Conservation (phyloP, 2,113 vertebrate genomes). For the Alouatta palliata region DNA sequence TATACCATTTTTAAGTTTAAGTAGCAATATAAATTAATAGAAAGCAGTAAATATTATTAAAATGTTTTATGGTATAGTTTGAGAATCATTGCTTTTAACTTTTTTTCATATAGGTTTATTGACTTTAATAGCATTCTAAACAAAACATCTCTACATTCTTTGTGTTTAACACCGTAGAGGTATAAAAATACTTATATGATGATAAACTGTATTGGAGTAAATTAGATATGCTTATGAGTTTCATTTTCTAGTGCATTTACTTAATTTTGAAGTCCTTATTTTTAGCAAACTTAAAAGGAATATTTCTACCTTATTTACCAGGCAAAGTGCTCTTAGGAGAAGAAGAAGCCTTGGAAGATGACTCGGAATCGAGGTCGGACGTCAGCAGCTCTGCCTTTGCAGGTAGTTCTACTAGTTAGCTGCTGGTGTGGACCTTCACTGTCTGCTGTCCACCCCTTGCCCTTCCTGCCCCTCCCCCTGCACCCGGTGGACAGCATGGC, state of each 20-base stretch:
- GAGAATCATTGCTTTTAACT: background rate
- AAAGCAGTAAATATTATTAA: background rate
- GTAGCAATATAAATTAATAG: background rate
- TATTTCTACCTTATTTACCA: conserved; percentile 73
- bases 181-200: no score
- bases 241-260: background rate
- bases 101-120: background rate
- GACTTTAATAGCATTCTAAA: background rate
- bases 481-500: background rate
- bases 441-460: accelerated
- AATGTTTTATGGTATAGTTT: background rate
- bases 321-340: conserved; percentile 94
- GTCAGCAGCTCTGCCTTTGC: conserved; percentile 88
- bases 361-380: conserved; percentile 90
- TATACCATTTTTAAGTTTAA: background rate
- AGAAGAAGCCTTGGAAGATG: conserved; percentile 94
- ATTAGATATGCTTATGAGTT: background rate
- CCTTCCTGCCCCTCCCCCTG: background rate
- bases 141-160: background rate
- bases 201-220: background rate
- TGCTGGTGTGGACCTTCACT: background rate
- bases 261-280: background rate
- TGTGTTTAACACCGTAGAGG: background rate
- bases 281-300: background rate
- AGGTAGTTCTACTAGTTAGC: conserved; percentile 82